Evolutionary conservation across 1,140 invertebrate genomes (phyloP).

Genomic region (Phthorimaea operculella): DNA sequence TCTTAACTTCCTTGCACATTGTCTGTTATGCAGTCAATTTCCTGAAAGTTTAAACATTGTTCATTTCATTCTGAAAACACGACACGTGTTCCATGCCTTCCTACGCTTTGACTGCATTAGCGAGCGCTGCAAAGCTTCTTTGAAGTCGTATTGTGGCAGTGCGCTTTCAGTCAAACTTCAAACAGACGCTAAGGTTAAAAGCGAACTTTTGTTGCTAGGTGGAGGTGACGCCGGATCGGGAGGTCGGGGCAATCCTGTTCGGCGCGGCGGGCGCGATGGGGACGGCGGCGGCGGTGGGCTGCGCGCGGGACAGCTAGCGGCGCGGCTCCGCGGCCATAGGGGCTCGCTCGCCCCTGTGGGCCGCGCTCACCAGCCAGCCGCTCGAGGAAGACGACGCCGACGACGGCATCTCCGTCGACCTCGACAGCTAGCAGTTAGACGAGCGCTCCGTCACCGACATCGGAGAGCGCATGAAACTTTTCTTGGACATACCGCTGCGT

Average conservation of each 20-base stretch:
- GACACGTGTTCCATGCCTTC: background rate
- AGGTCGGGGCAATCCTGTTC: constrained; percentile 59
- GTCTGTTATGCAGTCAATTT: too few species aligned
- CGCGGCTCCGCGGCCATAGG: constrained; percentile 60
- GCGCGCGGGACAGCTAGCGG: constrained; percentile 66
- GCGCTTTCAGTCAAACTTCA: background rate
- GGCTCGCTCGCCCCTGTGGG: constrained; percentile 73
- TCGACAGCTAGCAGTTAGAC: constrained; percentile 68
- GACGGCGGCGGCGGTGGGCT: constrained; percentile 56
- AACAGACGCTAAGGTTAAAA: background rate
- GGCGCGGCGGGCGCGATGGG: constrained; percentile 57
- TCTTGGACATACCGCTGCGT: constrained; percentile 68
- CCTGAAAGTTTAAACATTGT: too few species aligned
- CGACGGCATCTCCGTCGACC: constrained; percentile 33
- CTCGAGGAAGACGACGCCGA: constrained; percentile 56
- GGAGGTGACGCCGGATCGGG: constrained; percentile 69
- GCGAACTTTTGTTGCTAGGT: constrained; percentile 35
- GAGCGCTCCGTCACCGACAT: constrained; percentile 60
- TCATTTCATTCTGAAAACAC: too few species aligned
- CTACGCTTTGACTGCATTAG: background rate
- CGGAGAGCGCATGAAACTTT: constrained; percentile 68
- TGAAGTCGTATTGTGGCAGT: background rate
- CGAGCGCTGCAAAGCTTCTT: background rate
- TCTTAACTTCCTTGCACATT: too few species aligned
- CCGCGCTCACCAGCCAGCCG: constrained; percentile 73